Conservation (phyloP, 2,888 invertebrate genomes). For the Aspidiotus destructor region DNA sequence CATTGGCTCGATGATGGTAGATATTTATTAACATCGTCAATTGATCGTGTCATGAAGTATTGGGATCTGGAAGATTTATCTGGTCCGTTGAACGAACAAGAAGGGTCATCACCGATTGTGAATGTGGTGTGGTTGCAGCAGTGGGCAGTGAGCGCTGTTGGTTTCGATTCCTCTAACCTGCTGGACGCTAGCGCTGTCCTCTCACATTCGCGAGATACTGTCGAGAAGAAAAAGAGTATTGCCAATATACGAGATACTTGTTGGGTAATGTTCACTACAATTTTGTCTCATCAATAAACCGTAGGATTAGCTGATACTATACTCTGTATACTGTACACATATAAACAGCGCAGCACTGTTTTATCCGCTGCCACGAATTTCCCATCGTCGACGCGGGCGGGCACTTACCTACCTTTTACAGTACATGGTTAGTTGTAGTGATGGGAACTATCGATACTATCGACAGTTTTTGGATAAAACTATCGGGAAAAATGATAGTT, state of each 20-base stretch:
- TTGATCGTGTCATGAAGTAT: conserved; percentile 14
- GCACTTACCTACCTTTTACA: no score
- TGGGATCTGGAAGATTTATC: conserved; percentile 33
- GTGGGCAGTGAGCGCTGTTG: conserved; percentile 19
- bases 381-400: no score
- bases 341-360: no score
- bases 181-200: conserved; percentile 11
- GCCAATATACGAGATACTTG: conserved; percentile 17
- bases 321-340: no score
- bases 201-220: conserved; percentile 14
- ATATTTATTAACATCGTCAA: conserved; percentile 18
- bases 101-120: conserved; percentile 5
- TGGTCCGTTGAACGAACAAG: conserved; percentile 20
- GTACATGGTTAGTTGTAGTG: no score
- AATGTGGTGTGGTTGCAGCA: conserved; percentile 24
- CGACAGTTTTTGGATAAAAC: no score
- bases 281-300: background rate
- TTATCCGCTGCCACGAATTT: no score
- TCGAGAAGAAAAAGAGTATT: conserved; percentile 18
- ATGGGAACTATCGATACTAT: no score
- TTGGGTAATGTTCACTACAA: conserved; percentile 8
- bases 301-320: no score
- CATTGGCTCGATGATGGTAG: conserved; percentile 23
- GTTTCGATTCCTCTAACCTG: background rate
- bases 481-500: no score